phyloP scores from a whole-genome alignment of 2,888 invertebrate genomes.

The Cactoblastis cactorum region DNA sequence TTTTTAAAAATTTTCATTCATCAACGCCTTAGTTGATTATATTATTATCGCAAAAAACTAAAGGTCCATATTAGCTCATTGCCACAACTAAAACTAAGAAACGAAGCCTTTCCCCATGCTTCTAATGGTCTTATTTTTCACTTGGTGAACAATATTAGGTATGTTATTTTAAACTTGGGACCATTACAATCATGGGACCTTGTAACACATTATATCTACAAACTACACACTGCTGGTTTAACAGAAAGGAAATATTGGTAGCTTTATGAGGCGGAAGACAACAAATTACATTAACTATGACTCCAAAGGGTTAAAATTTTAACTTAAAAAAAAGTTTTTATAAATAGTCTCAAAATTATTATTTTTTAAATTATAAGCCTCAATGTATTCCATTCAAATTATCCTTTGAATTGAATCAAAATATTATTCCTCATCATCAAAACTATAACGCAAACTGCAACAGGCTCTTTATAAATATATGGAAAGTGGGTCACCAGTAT shows the following conservation, averaged over 20 bases:
- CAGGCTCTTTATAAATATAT: conserved; percentile 45
- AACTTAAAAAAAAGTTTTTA: conserved; percentile 2
- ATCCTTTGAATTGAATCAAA: not conserved
- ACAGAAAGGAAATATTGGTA: conserved; percentile 1
- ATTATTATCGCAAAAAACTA: not conserved
- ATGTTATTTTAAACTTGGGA: conserved; percentile 24
- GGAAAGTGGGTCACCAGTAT: not conserved
- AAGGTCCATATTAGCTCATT: not conserved
- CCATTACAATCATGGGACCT: conserved; percentile 34
- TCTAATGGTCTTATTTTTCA: conserved; percentile 39
- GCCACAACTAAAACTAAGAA: conserved; percentile 50
- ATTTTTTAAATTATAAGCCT: not conserved
- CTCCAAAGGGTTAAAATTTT: too few relatives aligned
- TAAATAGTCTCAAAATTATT: not conserved
- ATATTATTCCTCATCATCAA: not conserved
- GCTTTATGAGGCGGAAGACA: conserved; percentile 18
- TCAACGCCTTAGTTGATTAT: not conserved
- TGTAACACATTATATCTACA: conserved; percentile 29
- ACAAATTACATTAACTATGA: conserved; percentile 22
- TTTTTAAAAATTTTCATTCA: not conserved
- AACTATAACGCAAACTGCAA: conserved; percentile 21
- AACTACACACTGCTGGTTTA: conserved; percentile 30
- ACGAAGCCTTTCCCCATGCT: conserved; percentile 33
- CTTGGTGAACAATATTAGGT: conserved; percentile 40
- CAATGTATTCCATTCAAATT: not conserved